A percentile compares a stretch with the other conserved stretches of the same genome.
Evolutionary conservation across 2,113 vertebrate species (phyloP).

Genomic region (Globicephala melas): DNA sequence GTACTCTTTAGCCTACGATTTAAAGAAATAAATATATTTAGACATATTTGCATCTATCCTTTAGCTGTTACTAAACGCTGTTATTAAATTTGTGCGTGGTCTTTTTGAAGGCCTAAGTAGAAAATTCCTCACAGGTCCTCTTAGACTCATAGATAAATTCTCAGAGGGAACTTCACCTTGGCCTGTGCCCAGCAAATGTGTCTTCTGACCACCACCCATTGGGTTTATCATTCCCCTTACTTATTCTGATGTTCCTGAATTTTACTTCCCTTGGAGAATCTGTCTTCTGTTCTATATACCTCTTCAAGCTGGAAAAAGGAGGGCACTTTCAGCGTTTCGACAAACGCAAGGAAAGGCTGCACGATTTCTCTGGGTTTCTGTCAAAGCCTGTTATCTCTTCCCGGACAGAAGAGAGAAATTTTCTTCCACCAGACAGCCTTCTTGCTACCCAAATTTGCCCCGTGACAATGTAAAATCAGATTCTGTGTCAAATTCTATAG

Average conservation of each 20-base stretch:
- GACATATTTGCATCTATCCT: background rate
- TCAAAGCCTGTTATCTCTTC: background rate
- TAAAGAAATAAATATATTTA: background rate
- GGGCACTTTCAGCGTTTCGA: background rate
- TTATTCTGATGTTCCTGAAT: background rate
- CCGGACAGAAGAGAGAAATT: conserved; percentile 10
- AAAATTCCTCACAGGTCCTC: background rate
- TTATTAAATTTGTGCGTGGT: background rate
- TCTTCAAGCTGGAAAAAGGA: background rate
- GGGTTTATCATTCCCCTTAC: background rate
- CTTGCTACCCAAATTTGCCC: background rate
- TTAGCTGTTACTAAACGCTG: background rate
- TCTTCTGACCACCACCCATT: background rate
- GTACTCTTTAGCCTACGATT: background rate
- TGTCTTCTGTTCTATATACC: background rate
- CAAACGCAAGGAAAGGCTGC: background rate
- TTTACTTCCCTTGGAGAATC: background rate
- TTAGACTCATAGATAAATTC: background rate
- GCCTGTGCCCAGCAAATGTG: background rate
- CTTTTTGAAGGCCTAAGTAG: background rate
- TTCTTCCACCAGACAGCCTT: background rate
- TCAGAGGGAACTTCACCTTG: background rate
- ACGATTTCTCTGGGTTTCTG: background rate
- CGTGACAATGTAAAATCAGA: background rate
- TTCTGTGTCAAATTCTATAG: background rate